Base-by-base conservation (phyloP, 2,888 invertebrate species). In the Steinernema scapterisci region DNA sequence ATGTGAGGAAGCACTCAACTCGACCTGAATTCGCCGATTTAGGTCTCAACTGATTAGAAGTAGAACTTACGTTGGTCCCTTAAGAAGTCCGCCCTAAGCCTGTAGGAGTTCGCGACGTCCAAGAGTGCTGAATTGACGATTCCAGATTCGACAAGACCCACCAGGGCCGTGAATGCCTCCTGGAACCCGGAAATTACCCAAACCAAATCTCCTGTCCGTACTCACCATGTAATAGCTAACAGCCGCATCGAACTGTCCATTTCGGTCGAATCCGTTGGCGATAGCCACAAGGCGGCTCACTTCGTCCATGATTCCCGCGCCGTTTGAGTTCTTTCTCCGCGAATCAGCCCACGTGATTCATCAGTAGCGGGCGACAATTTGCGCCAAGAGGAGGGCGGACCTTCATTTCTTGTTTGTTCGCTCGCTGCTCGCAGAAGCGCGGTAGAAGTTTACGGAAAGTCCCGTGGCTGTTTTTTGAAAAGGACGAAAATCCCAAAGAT, bases 71-170 rank as follows among this genome's bases (percentile, higher is more conserved):
- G 16, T 51, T 80, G 76, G 54, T 73, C 91, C 85, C 95, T 90
- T 44, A 95, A 89, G 89, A 91, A 91, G 80, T 90, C 84, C 0
- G 83, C 85, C 48, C 86, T 76, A 46, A 81, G 78, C 7, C 83
- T 73, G 72, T 83, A 86, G 52, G 83, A 84, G 56, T 76, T 72
- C 1, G 80, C 85, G 70, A 77, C 82, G 71, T 81, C 45, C 21
- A 71, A 51, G 19, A 72, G 52, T n/a, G 23, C n/a, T 45, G 25
- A 19, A 3, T 70, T n/a, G 2, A 80, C 70, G n/a, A 48, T 38
- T 16, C 54, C 63, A 11, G 71, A 27, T 31, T 81, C 73, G 19
- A 77, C 73, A 7, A 77, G 27, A 13, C 70, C n/a, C 21, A 48
- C 43, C 19, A 79, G 72, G 11, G 45, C 31, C 11, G 73, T 6